Evolutionary conservation across 2,888 invertebrate species (phyloP), one percentile per base, ranked within the genome.

Genomic region (Creontiades dilutus): DNA sequence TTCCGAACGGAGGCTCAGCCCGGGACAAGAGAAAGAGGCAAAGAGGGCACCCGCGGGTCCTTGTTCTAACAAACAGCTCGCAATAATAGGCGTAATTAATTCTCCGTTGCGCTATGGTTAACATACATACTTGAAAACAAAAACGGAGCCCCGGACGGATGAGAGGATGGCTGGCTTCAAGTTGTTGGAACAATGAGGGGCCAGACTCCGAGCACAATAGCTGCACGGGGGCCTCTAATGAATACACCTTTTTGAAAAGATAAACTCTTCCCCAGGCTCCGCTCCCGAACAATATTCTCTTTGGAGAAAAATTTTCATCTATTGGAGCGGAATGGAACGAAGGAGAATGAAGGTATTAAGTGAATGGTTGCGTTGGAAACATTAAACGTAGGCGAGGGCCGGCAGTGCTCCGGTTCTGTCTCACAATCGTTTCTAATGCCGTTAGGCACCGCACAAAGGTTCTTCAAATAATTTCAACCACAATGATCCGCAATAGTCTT

Each of bases 41-140:
- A 68, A 27, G 27, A 11, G 27, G 68, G 23, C 27, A 19, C 68
- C 27, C 11, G 46, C n/a, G 46, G 46, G 78, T 16, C 47, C 78
- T 78, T 78, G 78, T 78, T 78, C 46, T 78, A 78, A 78, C 78
- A 78, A 78, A 68, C 46, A 78, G 78, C 78, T 86, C 61, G 61
- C 57, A 86, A 86, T 86, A 86, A 86, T 86, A 86, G 85, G 68
- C 37, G 85, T 86, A 86, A 86, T 86, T 86, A 86, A 86, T 86
- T 86, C 85, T 86, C 57, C 68, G 82, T 86, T 57, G 85, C 85
- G 85, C 85, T 86, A 28, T 86, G 57, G 85, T 86, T 75, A 46
- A 86, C 86, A 86, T 86, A 86, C 86, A 68, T 55, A 75, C 75
- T 86, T 47, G 86, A 75, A 86, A 86, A 86, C 86, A 86, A 86